phyloP scores from a whole-genome alignment of 2,888 invertebrate genomes.

The Limnephilus auricula region DNA sequence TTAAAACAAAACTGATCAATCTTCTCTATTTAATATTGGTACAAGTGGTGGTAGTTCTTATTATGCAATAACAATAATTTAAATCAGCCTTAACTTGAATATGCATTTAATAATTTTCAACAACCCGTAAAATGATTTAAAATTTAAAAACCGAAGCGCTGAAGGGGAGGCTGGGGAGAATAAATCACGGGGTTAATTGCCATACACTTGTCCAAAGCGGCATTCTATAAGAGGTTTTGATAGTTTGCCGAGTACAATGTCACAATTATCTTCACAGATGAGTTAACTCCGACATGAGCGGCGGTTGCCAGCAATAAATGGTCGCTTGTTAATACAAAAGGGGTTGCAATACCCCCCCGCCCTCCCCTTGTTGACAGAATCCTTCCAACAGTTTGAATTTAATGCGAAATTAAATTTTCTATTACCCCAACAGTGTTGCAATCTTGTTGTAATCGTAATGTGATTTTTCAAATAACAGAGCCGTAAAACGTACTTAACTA shows the following conservation, averaged over 20 bases:
- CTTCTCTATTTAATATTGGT: not conserved
- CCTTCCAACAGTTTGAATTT: constrained; percentile 38
- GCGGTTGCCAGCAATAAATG: constrained; percentile 42
- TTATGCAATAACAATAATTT: not conserved
- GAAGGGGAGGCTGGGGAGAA: not conserved
- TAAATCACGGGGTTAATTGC: not conserved
- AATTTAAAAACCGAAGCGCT: not conserved
- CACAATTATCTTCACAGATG: constrained; percentile 53
- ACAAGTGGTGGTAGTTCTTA: too few relatives aligned
- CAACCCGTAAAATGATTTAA: not conserved
- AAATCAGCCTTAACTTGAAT: not conserved
- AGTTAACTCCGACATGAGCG: constrained; percentile 58
- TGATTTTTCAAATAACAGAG: not conserved
- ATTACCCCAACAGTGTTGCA: not conserved
- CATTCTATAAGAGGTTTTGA: constrained; percentile 22
- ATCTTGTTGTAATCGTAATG: not conserved
- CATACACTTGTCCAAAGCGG: constrained; percentile 32
- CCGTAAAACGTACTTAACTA: not conserved
- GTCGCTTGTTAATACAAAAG: constrained; percentile 37
- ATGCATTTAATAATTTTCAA: not conserved
- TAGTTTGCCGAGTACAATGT: constrained; percentile 41
- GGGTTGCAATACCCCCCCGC: constrained; percentile 16
- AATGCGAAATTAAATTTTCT: constrained; percentile 27
- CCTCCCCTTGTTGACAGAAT: constrained; percentile 35
- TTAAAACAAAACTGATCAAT: too few relatives aligned